Evolutionary conservation across 2,113 vertebrate species (phyloP).

Genomic region (Brachyistius frenatus): DNA sequence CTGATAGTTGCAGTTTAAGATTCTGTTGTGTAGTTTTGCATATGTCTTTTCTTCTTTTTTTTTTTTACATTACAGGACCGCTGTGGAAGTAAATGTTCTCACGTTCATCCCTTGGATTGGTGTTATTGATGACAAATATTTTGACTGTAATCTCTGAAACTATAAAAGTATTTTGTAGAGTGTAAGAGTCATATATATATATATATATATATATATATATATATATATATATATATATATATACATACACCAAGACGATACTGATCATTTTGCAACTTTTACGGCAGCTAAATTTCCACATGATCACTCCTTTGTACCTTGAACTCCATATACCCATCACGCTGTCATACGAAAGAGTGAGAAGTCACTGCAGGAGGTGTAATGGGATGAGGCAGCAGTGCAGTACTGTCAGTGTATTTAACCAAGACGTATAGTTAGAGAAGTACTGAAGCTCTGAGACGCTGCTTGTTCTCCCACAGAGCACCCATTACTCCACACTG

Average conservation of each 20-base stretch:
- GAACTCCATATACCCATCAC: slow-evolving; percentile 18
- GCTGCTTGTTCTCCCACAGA: slow-evolving; percentile 48
- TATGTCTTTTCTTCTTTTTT: background rate
- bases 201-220: too few relatives aligned
- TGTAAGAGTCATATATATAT: background rate
- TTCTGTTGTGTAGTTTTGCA: background rate
- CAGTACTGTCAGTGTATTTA: slow-evolving; percentile 54
- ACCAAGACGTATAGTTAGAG: slow-evolving; percentile 60
- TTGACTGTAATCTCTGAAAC: background rate
- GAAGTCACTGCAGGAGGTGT: slow-evolving; percentile 30
- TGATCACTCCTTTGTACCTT: slow-evolving; percentile 17
- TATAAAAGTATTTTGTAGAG: background rate
- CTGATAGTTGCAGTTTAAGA: background rate
- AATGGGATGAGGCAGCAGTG: slow-evolving; percentile 42
- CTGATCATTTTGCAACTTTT: background rate
- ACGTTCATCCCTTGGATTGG: background rate
- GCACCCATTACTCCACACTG: slow-evolving; percentile 55
- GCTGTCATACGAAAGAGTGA: slow-evolving; percentile 30
- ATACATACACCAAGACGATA: background rate
- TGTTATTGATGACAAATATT: background rate
- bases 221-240: background rate
- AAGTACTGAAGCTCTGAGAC: slow-evolving; percentile 34
- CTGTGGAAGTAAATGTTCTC: background rate
- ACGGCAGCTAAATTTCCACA: slow-evolving; percentile 1
- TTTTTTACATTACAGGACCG: background rate